These are phyloP conservation scores for Leptinotarsa tumamoca DNA, from an alignment of 2,888 invertebrate genomes.

Conservation along the genomic window DNA sequence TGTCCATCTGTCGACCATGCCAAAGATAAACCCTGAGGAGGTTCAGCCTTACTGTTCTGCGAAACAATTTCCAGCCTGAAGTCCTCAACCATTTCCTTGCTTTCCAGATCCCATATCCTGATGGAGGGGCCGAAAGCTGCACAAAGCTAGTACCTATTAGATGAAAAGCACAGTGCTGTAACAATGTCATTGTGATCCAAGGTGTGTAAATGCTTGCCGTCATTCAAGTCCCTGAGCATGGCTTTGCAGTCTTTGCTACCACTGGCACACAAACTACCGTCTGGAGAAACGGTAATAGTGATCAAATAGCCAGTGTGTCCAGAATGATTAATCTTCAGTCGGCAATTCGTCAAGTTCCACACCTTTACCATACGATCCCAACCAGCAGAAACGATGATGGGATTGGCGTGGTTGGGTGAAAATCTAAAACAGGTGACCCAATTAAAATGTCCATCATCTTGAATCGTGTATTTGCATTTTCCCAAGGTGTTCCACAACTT, in stretches of 20 bases:
- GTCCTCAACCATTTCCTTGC: slow-evolving; percentile 99
- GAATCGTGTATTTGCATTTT: slow-evolving; percentile 99
- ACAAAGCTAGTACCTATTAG: slow-evolving; percentile 99
- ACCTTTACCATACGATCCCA: slow-evolving; percentile 99
- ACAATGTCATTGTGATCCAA: slow-evolving; percentile 98
- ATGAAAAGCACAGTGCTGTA: slow-evolving; percentile 98
- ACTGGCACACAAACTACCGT: slow-evolving; percentile 99
- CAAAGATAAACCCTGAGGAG: slow-evolving; percentile 95
- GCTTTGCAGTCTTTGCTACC: slow-evolving; percentile 99
- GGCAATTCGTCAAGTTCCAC: slow-evolving; percentile 98
- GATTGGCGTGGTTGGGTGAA: slow-evolving; percentile 97
- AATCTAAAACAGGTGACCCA: slow-evolving; percentile 99
- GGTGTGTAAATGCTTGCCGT: slow-evolving; percentile 99
- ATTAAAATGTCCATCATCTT: slow-evolving; percentile 93
- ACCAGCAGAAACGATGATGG: slow-evolving; percentile 98
- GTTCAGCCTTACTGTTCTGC: slow-evolving; percentile 84
- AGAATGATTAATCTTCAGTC: slow-evolving; percentile 97
- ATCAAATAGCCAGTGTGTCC: slow-evolving; percentile 98
- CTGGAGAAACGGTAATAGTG: slow-evolving; percentile 98
- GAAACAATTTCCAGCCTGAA: slow-evolving; percentile 93
- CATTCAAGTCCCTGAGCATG: slow-evolving; percentile 99
- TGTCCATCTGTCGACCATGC: slow-evolving; percentile 99
- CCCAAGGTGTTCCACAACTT: slow-evolving; percentile 99
- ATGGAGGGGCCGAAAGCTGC: slow-evolving; percentile 98
- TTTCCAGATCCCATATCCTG: slow-evolving; percentile 99